Evolutionary conservation across 2,888 invertebrate species (phyloP).

Genomic region (Calameuta filiformis): DNA sequence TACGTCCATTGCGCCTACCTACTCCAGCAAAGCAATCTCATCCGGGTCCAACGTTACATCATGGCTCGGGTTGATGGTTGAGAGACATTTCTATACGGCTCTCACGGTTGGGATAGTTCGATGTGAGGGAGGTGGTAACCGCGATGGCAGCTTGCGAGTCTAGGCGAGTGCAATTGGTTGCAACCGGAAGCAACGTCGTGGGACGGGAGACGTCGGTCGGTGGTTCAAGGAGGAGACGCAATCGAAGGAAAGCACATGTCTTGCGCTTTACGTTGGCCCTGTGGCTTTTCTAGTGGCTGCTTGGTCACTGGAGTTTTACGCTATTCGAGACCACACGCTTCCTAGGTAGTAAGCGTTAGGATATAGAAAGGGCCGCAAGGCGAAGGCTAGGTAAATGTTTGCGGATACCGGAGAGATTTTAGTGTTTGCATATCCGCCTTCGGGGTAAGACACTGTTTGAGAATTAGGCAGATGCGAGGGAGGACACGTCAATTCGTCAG

Average conservation of each 20-base stretch:
- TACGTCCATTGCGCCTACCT: background rate
- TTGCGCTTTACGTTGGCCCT: background rate
- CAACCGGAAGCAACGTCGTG: background rate
- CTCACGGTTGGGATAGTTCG: background rate
- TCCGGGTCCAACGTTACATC: background rate
- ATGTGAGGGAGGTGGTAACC: background rate
- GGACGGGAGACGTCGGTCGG: background rate
- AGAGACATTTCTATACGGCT: background rate
- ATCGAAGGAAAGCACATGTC: background rate
- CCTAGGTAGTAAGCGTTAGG: background rate
- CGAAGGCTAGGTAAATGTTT: constrained; percentile 47
- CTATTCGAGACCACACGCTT: background rate
- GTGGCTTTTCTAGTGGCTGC: background rate
- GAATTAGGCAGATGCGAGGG: constrained; percentile 39
- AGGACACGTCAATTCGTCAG: constrained; percentile 23
- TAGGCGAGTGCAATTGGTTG: background rate
- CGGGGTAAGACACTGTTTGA: constrained; percentile 37
- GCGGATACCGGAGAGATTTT: constrained; percentile 41
- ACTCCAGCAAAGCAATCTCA: background rate
- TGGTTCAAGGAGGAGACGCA: background rate
- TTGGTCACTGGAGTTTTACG: background rate
- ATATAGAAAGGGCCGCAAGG: background rate
- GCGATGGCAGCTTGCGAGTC: background rate
- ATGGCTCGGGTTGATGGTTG: background rate
- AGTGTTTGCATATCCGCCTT: constrained; percentile 40